Evolutionary conservation across 2,797 vertebrate genomes (phyloP).

Genomic region (Scarus forsteni): DNA sequence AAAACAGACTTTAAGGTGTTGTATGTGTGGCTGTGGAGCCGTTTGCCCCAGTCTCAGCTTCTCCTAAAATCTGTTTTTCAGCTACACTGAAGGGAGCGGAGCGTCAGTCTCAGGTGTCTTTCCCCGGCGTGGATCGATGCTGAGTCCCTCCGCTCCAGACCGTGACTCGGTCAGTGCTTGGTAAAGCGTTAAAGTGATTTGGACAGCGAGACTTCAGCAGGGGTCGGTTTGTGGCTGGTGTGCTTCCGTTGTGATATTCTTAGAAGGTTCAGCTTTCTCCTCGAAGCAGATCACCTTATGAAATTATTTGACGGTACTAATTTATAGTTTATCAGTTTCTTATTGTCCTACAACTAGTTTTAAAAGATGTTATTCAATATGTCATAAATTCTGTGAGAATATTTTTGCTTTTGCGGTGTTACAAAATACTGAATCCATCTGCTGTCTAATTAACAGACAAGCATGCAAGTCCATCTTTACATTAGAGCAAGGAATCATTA

Average conservation of each 20-base stretch:
- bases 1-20: slow-evolving; percentile 36
- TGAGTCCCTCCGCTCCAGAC: slow-evolving; percentile 11
- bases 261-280: slow-evolving; percentile 6
- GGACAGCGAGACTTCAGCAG: slow-evolving; percentile 9
- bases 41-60: slow-evolving; percentile 26
- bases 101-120: slow-evolving; percentile 34
- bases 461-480: too few relatives aligned
- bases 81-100: slow-evolving; percentile 4
- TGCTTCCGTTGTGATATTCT: background rate
- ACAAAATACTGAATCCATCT: too few relatives aligned
- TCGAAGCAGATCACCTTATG: slow-evolving; percentile 9
- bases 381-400: background rate
- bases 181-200: slow-evolving; percentile 29
- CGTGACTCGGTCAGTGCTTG: slow-evolving; percentile 6
- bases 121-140: slow-evolving; percentile 17
- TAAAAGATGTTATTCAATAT: slow-evolving; percentile 7
- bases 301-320: slow-evolving; percentile 10
- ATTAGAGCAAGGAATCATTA: too few relatives aligned
- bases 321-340: slow-evolving; percentile 25
- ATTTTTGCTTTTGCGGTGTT: too few relatives aligned
- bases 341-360: slow-evolving; percentile 4
- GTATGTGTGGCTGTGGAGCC: slow-evolving; percentile 36
- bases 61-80: background rate
- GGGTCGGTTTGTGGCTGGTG: slow-evolving; percentile 8
- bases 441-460: too few relatives aligned